Percentiles rank a stretch among this genome's conserved stretches.
These are phyloP conservation scores for Zoroaster sp. DNA, from an alignment of 53 echinoderm and acorn worm genomes.

Conservation along the genomic window DNA sequence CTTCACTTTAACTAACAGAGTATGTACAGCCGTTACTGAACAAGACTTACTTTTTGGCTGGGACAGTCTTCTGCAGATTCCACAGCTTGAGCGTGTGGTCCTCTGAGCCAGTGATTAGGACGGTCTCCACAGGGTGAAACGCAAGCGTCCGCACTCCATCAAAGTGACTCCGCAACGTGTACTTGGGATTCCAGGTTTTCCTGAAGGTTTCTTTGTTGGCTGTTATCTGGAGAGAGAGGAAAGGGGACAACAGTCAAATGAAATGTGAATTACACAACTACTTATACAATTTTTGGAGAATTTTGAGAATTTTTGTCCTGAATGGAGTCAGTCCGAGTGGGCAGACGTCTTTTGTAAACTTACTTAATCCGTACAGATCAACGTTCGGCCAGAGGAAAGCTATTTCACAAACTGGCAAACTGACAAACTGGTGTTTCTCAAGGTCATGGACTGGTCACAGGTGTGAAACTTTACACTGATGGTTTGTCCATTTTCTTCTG, in stretches of 20 bases:
- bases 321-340: no score
- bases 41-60: slow-evolving; percentile 90
- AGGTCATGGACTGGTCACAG: no score
- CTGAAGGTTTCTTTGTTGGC: slow-evolving; percentile 95
- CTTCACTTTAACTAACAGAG: no score
- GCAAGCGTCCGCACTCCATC: slow-evolving; percentile 94
- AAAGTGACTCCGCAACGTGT: slow-evolving; percentile 97
- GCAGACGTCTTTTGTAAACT: background rate
- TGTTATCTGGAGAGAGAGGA: slow-evolving; percentile 53
- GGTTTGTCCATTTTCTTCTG: no score
- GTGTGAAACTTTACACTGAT: no score
- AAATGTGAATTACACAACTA: background rate
- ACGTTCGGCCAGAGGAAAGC: no score
- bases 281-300: no score
- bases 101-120: slow-evolving; percentile 97
- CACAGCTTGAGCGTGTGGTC: slow-evolving; percentile 98
- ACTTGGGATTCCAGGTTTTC: slow-evolving; percentile 99
- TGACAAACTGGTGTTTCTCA: no score
- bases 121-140: slow-evolving; percentile 92
- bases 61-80: slow-evolving; percentile 99
- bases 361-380: background rate
- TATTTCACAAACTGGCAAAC: no score
- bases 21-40: background rate
- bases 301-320: no score
- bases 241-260: background rate